Base-by-base conservation (phyloP, 2,888 invertebrate species). In the Pristionchus mayeri region DNA sequence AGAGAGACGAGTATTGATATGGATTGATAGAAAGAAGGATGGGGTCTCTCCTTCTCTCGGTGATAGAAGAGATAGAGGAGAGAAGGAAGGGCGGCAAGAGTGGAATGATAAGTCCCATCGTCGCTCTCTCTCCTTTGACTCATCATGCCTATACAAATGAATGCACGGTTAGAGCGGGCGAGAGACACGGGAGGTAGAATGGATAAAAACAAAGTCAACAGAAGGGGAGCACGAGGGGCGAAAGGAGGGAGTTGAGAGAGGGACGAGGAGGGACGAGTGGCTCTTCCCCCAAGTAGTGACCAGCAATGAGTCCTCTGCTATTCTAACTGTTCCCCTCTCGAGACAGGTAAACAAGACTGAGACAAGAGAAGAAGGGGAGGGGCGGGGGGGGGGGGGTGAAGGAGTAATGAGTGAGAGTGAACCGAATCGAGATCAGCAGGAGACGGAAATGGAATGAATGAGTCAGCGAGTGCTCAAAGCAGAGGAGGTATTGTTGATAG, bases 121-220 rank as follows among this genome's bases (percentile, higher is more conserved):
- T 16, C 57, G 40, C 52, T 82, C 60, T 50, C 50, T 37, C 50
- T 40, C 37, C 27, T 34, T 52, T 54, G 71, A 71, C 40, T 40
- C 84, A 54, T 60, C 84, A 78, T 80, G 84, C 84, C 60, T 76
- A 76, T 76, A 76, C 76, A 76, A 76, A 76, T 76, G 48, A 76
- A 76, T 44, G 76, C n/a, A 27, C 27, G 48, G 67, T 40, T 34
- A 67, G 67, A 37, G 67, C 21, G n/a, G n/a, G 63, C 16, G 30
- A 34, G 63, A 67, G 67, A 67, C 21, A 54, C 21, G n/a, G 54
- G n/a, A n/a, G n/a, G 54, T 21, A 4, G n/a, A 21, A 54, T 48
- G 44, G 76, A 30, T 48, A 27, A 44, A 44, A 76, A 76, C 76
- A 76, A 76, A 44, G 44, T 76, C 48, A 44, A 76, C 48, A 76